Conservation (phyloP, 2,888 invertebrate species). For the Polymixis flavicincta region DNA sequence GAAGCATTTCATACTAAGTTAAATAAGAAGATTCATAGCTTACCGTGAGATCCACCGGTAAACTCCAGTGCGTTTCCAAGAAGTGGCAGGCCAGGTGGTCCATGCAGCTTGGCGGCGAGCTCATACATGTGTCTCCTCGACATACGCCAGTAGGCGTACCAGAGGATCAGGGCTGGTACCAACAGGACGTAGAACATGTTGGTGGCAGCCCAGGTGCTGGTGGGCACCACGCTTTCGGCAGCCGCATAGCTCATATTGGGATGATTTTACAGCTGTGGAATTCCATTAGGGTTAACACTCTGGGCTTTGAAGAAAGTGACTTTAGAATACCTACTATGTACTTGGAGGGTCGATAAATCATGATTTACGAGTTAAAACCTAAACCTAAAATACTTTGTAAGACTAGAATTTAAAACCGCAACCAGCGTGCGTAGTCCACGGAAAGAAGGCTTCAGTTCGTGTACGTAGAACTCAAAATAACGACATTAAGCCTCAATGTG, state of each 20-base stretch:
- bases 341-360: background rate
- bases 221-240: slow-evolving; percentile 83
- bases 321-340: background rate
- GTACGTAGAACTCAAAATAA: too few species aligned
- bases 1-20: background rate
- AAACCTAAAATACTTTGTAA: background rate
- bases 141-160: slow-evolving; percentile 94
- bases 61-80: slow-evolving; percentile 94
- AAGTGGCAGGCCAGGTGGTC: slow-evolving; percentile 93
- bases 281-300: background rate
- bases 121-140: slow-evolving; percentile 93
- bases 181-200: slow-evolving; percentile 94
- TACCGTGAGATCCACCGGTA: slow-evolving; percentile 93
- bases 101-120: slow-evolving; percentile 93
- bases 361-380: background rate
- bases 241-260: slow-evolving; percentile 83
- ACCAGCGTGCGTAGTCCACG: too few species aligned
- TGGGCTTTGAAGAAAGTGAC: background rate
- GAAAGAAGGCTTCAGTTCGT: too few species aligned
- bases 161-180: slow-evolving; percentile 92
- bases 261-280: slow-evolving; percentile 42
- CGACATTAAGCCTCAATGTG: too few species aligned
- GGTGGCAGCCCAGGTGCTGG: slow-evolving; percentile 91
- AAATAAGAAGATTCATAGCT: slow-evolving; percentile 64
- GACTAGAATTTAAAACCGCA: background rate